These are phyloP conservation scores for Rotaria macrura DNA, from an alignment of 2,888 invertebrate genomes.

Conservation along the genomic window DNA sequence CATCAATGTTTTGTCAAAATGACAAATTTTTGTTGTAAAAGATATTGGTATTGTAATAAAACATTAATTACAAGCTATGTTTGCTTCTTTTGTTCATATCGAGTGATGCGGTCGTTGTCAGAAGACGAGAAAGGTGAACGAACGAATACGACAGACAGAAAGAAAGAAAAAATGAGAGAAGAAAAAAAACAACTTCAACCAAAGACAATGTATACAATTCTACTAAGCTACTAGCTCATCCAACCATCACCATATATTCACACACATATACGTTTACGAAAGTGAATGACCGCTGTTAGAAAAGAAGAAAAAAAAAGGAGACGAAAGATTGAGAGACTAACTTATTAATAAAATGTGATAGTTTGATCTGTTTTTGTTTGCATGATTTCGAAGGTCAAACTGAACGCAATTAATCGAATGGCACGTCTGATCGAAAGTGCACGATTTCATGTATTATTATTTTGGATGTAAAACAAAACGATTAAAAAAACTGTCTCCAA, in stretches of 20 bases:
- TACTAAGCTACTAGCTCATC: background rate
- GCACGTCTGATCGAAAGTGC: background rate
- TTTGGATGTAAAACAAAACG: background rate
- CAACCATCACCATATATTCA: background rate
- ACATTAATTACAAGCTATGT: background rate
- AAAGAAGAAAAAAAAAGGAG: background rate
- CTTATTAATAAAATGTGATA: background rate
- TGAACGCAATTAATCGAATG: background rate
- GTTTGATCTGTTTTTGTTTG: slow-evolving; percentile 7
- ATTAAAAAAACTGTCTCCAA: background rate
- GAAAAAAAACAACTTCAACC: background rate
- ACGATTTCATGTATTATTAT: background rate
- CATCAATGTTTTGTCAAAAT: background rate
- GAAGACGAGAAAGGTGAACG: background rate
- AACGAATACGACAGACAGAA: background rate
- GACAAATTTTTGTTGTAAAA: background rate
- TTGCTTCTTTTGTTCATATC: background rate
- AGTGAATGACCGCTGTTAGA: background rate
- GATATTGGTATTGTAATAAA: background rate
- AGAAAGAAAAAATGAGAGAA: background rate
- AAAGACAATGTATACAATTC: background rate
- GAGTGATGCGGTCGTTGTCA: background rate
- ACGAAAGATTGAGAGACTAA: background rate
- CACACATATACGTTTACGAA: background rate
- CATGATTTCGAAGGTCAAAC: background rate